Base-by-base conservation (phyloP, 2,797 vertebrate genomes). In the Percopsis omiscomaycus region DNA sequence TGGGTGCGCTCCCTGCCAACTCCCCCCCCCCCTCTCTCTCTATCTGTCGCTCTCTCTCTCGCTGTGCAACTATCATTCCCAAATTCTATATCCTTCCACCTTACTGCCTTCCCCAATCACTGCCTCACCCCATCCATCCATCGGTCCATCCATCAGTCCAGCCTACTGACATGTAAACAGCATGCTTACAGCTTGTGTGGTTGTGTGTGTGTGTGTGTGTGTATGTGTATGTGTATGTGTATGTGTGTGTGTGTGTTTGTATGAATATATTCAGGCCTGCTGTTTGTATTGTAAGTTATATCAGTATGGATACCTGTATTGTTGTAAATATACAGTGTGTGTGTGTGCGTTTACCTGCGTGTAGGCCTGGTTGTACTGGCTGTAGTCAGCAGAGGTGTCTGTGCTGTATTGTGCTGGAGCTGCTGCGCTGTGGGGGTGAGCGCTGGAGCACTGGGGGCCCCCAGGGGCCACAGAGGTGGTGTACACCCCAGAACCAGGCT, bases 341-440 rank as follows among this genome's bases (percentile, higher is more conserved):
- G 48, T 28, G 60, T 48, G 2, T n/a, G 50, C 59, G 13, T 3
- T 61, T 88, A 93, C 93, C 91, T 93, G 92, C 63, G 92, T 86
- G 88, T 93, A 93, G 57, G 84, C 90, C 84, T 96, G 96, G 77
- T 91, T 93, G 51, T 95, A 96, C 42, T 95, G 95, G 58, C 90
- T 89, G 75, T 95, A 97, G 71, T 88, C 87, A 1, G 92, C 68
- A 49, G 94, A 91, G 69, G 86, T 89, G 56, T 98, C 96, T 8
- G 93, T 50, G 16, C 82, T 80, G 48, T 94, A 95, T 1, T 90
- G 94, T 6, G 92, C 58, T 2, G 91, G 91, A 52, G 80, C 92
- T 86, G 94, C 83, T 15, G 89, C 32, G 1, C 83, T 79, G 15
- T 94, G 94, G 45, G 92, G 91, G 16, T 93, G 88, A 73, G 89